Conservation (phyloP, 2,888 invertebrate genomes). For the Nemotelus nigrinus region DNA sequence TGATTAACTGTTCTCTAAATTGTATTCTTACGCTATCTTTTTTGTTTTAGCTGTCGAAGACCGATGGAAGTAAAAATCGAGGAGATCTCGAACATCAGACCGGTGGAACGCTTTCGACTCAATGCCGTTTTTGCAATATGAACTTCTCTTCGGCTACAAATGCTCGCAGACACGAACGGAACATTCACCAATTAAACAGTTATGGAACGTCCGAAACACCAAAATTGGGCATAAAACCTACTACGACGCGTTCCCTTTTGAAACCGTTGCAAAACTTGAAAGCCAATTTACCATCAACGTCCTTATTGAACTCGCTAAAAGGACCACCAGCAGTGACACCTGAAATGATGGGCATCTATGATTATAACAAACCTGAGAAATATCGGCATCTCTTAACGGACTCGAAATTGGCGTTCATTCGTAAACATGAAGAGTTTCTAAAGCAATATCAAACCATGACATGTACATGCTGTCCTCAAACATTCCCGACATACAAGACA, state of each 20-base stretch:
- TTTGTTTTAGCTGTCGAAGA: neutral
- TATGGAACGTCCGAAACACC: conserved; percentile 18
- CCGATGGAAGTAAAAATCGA: neutral
- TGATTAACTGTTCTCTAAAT: too few species aligned
- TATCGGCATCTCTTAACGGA: conserved; percentile 62
- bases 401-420: conserved; percentile 62
- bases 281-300: conserved; percentile 51
- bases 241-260: conserved; percentile 26
- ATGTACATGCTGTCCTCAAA: conserved; percentile 63
- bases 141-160: conserved; percentile 65
- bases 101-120: neutral
- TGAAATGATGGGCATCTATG: conserved; percentile 57
- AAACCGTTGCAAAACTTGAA: conserved; percentile 11
- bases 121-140: conserved; percentile 63
- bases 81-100: neutral
- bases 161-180: conserved; percentile 64
- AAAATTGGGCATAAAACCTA: conserved; percentile 22
- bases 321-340: conserved; percentile 46
- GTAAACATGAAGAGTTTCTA: conserved; percentile 62
- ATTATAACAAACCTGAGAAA: conserved; percentile 63
- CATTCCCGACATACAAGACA: conserved; percentile 63
- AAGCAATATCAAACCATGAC: conserved; percentile 65
- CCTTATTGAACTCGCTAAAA: conserved; percentile 54
- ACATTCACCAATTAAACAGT: conserved; percentile 59
- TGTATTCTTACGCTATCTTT: too few species aligned